Conservation (phyloP, 2,797 vertebrate species). For the Danio choprae region DNA sequence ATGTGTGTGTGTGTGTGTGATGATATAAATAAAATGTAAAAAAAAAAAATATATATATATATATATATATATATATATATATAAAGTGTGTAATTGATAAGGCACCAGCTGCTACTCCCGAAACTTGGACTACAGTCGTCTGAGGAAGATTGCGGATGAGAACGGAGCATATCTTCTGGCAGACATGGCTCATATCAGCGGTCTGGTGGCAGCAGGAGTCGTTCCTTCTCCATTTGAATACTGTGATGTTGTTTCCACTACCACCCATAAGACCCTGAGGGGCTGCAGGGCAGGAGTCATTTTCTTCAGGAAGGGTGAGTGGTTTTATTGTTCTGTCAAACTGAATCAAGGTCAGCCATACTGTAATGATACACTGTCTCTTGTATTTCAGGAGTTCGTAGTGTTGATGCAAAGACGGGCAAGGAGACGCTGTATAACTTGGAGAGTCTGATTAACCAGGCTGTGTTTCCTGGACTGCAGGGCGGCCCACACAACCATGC, state of each 20-base stretch:
- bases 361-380: neutral
- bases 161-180: slow-evolving; percentile 90
- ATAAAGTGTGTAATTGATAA: slow-evolving; percentile 56
- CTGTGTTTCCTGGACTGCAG: slow-evolving; percentile 97
- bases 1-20: too few relatives aligned
- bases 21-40: too few relatives aligned
- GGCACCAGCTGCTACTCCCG: slow-evolving; percentile 96
- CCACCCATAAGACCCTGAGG: slow-evolving; percentile 96
- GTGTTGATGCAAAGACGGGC: slow-evolving; percentile 88
- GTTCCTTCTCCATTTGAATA: slow-evolving; percentile 92
- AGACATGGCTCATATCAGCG: slow-evolving; percentile 98
- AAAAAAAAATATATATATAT: too few relatives aligned
- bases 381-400: slow-evolving; percentile 82
- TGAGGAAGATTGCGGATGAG: slow-evolving; percentile 86
- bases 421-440: slow-evolving; percentile 90
- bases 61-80: too few relatives aligned
- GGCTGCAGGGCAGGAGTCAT: slow-evolving; percentile 94
- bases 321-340: neutral
- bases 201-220: slow-evolving; percentile 89
- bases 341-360: neutral
- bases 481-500: slow-evolving; percentile 98
- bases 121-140: slow-evolving; percentile 89
- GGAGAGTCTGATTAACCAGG: slow-evolving; percentile 93
- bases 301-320: slow-evolving; percentile 92
- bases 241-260: slow-evolving; percentile 92